phyloP scores from a whole-genome alignment of 92 coral and sea anemone species.

The Nematostella vectensis region DNA sequence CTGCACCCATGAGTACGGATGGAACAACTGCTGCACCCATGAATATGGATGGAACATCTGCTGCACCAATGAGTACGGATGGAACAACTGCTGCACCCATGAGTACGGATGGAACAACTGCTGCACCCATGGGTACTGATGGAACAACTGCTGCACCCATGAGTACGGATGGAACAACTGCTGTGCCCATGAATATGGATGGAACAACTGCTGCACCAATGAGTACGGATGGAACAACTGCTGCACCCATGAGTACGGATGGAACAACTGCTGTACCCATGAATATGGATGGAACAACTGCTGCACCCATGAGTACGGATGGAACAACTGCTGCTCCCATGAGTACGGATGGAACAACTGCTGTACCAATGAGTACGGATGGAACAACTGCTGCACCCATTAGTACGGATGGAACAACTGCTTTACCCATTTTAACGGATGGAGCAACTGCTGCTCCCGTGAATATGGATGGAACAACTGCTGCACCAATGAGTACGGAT shows the following conservation, averaged over 20 bases:
- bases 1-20: neutral
- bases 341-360: slow-evolving; percentile 2
- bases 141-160: neutral
- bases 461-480: slow-evolving; percentile 1
- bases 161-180: neutral
- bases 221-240: neutral
- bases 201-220: neutral
- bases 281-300: neutral
- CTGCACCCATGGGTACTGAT: neutral
- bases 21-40: neutral
- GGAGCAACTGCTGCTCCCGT: slow-evolving; percentile 1
- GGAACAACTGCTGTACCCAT: neutral
- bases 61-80: neutral
- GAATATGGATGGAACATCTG: neutral
- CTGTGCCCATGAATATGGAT: neutral
- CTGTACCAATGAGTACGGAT: slow-evolving; percentile 1
- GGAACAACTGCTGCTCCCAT: neutral
- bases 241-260: neutral
- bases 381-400: neutral
- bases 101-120: slow-evolving; percentile 4
- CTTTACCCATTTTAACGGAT: neutral
- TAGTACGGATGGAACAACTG: neutral
- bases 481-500: neutral
- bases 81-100: neutral
- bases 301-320: neutral